Evolutionary conservation across 2,113 vertebrate species (phyloP).

Genomic region (Emydura subglobosa): DNA sequence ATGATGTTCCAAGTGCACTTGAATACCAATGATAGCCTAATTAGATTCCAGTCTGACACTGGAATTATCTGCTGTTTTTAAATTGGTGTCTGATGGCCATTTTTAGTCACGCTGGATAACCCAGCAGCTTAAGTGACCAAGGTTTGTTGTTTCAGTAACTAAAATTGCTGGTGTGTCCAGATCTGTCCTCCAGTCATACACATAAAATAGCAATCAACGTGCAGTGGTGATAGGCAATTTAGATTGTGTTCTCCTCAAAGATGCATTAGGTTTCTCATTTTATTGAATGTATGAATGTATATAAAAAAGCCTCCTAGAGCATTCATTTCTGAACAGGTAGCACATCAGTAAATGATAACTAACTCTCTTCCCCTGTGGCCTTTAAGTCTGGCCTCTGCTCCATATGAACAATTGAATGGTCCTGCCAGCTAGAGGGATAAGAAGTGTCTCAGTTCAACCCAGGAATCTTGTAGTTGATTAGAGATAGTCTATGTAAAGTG

Average conservation of each 20-base stretch:
- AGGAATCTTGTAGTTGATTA: not conserved
- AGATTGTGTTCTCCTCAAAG: not conserved
- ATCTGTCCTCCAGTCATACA: not conserved
- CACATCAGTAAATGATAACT: not conserved
- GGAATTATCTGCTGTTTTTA: not conserved
- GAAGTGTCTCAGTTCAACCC: not conserved
- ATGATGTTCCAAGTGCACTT: not conserved
- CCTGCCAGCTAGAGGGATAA: not conserved
- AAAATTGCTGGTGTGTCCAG: not conserved
- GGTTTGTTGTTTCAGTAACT: not conserved
- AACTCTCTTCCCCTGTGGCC: not conserved
- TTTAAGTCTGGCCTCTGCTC: not conserved
- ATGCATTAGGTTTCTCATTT: not conserved
- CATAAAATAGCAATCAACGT: not conserved
- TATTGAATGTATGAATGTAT: not conserved
- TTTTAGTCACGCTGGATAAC: not conserved
- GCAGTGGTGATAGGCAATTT: not conserved
- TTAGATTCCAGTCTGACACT: not conserved
- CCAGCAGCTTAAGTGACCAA: not conserved
- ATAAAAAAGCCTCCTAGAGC: not conserved
- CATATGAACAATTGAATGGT: not conserved
- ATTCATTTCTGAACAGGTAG: not conserved
- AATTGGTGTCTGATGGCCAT: not conserved
- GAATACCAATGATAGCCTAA: not conserved
- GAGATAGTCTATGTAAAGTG: not conserved